Conservation (phyloP, 2,113 vertebrate species). For the Triplophysa dalaica region DNA sequence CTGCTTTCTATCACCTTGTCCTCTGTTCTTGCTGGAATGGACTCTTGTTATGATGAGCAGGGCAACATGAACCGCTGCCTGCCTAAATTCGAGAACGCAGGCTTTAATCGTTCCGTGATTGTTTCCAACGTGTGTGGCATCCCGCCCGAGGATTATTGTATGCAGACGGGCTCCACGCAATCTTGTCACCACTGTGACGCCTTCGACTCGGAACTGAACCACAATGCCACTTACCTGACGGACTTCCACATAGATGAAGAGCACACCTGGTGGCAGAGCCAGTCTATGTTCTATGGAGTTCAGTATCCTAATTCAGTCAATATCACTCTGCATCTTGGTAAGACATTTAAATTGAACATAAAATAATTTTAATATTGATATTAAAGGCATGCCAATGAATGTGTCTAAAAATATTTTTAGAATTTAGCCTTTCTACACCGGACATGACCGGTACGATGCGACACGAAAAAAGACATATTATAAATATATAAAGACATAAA, state of each 20-base stretch:
- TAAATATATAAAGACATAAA: too few relatives aligned
- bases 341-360: constrained; percentile 57
- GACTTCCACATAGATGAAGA: constrained; percentile 92
- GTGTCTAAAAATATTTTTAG: neutral
- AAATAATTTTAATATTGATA: neutral
- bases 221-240: constrained; percentile 83
- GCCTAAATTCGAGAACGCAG: constrained; percentile 88
- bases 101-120: constrained; percentile 76
- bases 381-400: neutral
- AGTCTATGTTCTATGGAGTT: constrained; percentile 88
- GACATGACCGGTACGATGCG: too few relatives aligned
- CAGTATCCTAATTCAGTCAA: constrained; percentile 89
- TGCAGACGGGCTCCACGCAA: constrained; percentile 80
- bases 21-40: constrained; percentile 65
- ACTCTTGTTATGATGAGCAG: constrained; percentile 77
- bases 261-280: constrained; percentile 96
- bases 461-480: too few relatives aligned
- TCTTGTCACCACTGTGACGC: constrained; percentile 84
- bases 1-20: constrained; percentile 50
- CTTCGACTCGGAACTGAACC: constrained; percentile 69
- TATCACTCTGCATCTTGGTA: constrained; percentile 87
- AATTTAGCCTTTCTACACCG: too few relatives aligned
- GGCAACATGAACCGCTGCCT: constrained; percentile 79
- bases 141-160: constrained; percentile 87
- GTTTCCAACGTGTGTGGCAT: constrained; percentile 84